A percentile compares a stretch with the other conserved stretches of the same genome.
phyloP scores from a whole-genome alignment of 2,888 invertebrate genomes.

The Pollenia amentaria region DNA sequence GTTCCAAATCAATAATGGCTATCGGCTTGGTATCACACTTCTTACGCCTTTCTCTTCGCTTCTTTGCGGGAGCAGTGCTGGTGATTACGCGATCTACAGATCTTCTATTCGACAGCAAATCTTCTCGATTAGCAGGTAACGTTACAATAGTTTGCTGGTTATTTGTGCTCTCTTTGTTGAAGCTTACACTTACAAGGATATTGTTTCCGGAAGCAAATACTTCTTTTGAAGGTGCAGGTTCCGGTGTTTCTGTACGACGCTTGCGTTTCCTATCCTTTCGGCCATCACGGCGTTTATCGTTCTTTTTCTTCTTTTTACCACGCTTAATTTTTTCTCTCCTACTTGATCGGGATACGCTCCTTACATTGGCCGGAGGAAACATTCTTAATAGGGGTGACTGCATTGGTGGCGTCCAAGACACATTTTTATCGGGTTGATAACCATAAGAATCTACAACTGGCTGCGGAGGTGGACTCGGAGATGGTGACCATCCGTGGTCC shows the following conservation, averaged over 20 bases:
- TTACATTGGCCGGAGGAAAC: slow-evolving; percentile 64
- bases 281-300: slow-evolving; percentile 83
- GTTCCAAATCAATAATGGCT: slow-evolving; percentile 93
- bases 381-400: slow-evolving; percentile 78
- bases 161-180: slow-evolving; percentile 87
- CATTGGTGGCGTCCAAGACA: slow-evolving; percentile 88
- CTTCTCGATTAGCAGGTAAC: slow-evolving; percentile 82
- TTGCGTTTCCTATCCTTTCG: slow-evolving; percentile 82
- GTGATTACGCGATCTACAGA: slow-evolving; percentile 78
- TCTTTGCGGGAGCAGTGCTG: slow-evolving; percentile 75
- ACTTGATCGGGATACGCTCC: slow-evolving; percentile 79
- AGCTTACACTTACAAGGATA: slow-evolving; percentile 96
- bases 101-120: slow-evolving; percentile 80
- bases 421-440: slow-evolving; percentile 78
- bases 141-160: slow-evolving; percentile 83
- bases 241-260: slow-evolving; percentile 83
- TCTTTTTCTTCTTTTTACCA: slow-evolving; percentile 81
- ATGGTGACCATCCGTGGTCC: slow-evolving; percentile 86
- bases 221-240: slow-evolving; percentile 90
- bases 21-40: slow-evolving; percentile 88
- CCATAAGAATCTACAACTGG: slow-evolving; percentile 73
- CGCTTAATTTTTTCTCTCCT: slow-evolving; percentile 83
- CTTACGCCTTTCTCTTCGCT: slow-evolving; percentile 84
- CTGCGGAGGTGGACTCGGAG: slow-evolving; percentile 86
- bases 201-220: slow-evolving; percentile 97